Percentiles rank a stretch among this genome's conserved stretches.
Conservation (phyloP, 2,888 invertebrate species). For the Dolichomitus sp. region DNA sequence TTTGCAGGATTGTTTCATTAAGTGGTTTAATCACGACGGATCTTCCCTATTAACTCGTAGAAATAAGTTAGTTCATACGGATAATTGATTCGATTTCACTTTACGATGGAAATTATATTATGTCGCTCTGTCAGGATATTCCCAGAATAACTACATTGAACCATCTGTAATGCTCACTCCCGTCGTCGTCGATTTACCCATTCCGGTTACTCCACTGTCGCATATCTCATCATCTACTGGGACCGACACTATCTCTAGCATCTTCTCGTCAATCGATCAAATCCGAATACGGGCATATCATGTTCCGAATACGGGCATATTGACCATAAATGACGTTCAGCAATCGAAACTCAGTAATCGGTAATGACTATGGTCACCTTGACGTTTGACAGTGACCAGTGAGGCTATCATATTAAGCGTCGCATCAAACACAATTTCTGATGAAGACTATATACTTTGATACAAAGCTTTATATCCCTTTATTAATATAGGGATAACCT, state of each 20-base stretch:
- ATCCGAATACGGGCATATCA: conserved; percentile 29
- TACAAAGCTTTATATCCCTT: background rate
- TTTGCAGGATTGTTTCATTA: too few relatives aligned
- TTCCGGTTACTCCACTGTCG: background rate
- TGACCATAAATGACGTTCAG: conserved; percentile 5
- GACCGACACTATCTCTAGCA: conserved; percentile 3
- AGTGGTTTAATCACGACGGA: too few relatives aligned
- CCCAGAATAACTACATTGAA: conserved; percentile 47
- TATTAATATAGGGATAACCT: background rate
- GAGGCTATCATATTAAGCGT: conserved; percentile 30
- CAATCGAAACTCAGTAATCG: conserved; percentile 3
- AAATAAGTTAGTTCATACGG: conserved; percentile 29
- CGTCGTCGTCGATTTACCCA: background rate
- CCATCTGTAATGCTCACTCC: background rate
- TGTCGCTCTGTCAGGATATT: conserved; percentile 59
- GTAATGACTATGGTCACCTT: background rate
- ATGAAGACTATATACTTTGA: background rate
- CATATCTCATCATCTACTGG: conserved; percentile 14
- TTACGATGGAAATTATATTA: conserved; percentile 58
- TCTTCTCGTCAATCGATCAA: conserved; percentile 36
- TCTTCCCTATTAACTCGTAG: conserved; percentile 38
- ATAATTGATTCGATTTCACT: conserved; percentile 54
- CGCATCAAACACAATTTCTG: background rate
- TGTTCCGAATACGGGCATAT: conserved; percentile 26
- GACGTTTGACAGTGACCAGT: conserved; percentile 12